phyloP scores from a whole-genome alignment of 2,888 invertebrate species.

The Metopia argyrocephala region DNA sequence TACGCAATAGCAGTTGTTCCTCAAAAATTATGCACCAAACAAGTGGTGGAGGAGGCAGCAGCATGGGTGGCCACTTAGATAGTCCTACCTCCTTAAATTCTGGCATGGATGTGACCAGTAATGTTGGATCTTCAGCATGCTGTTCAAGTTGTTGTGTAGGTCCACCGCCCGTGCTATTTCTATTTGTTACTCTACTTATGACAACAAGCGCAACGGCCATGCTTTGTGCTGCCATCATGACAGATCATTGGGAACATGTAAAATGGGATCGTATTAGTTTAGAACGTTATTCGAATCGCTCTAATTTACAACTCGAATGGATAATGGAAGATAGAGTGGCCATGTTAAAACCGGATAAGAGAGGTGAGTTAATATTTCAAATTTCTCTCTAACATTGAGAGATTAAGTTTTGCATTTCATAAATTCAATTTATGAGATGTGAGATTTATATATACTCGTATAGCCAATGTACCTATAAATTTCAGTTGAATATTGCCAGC shows the following conservation, averaged over 20 bases:
- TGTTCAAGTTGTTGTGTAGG: constrained; percentile 76
- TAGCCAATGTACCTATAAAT: too few species aligned
- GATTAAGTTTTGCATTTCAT: too few species aligned
- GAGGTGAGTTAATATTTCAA: constrained; percentile 71
- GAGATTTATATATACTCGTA: too few species aligned
- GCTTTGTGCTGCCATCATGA: constrained; percentile 92
- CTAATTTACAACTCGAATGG: constrained; percentile 83
- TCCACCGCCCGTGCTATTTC: constrained; percentile 77
- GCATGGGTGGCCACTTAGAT: constrained; percentile 66
- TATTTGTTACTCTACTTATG: constrained; percentile 81
- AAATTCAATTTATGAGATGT: too few species aligned
- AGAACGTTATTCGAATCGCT: constrained; percentile 79
- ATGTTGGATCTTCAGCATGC: constrained; percentile 70
- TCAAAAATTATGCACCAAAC: constrained; percentile 74
- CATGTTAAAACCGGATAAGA: constrained; percentile 80
- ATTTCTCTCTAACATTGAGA: too few species aligned
- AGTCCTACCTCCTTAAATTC: constrained; percentile 74
- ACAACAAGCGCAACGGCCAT: constrained; percentile 88
- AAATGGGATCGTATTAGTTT: constrained; percentile 84
- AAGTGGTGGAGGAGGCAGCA: constrained; percentile 39
- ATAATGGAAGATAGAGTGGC: constrained; percentile 87
- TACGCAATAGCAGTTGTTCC: constrained; percentile 76
- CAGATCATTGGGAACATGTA: constrained; percentile 94
- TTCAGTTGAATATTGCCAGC: too few species aligned
- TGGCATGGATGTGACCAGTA: constrained; percentile 74